Base-by-base conservation (phyloP, 2,888 invertebrate species). In the Oligia latruncula region DNA sequence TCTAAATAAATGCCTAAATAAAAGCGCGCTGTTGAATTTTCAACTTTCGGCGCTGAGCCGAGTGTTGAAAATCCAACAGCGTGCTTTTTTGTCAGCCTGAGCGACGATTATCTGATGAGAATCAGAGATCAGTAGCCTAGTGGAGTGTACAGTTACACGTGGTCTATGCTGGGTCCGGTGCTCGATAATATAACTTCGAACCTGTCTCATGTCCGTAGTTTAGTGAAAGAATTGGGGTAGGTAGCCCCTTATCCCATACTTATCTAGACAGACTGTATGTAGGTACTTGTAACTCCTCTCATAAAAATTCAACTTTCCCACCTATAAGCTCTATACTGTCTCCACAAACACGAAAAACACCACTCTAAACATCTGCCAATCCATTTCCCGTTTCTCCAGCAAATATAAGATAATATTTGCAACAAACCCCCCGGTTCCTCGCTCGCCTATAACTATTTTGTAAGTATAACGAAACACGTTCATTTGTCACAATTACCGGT, bases 401-500 rank as follows among this genome's bases (percentile, higher is more conserved):
- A 73, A 74, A 73, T 71, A 66, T 74, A 74, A 29, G 35, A 58
- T 40, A 65, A 52, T 74, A 76, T 78, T 81, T 64, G 74, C 71
- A 72, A 67, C 35, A 70, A 46, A 62, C 35, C 17, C 73, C 46
- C 35, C 35, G 20, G 55, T 49, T 83, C 74, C 75, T 68, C 75
- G 72, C 71, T 43, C 77, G 74, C 68, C 71, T 75, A 89, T 84
- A 83, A 82, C 84, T 83, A 84, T 81, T 88, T 91, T 89, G 90
- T 91, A 91, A 90, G 89, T 91, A 90, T 94, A 93, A 93, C 92
- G 91, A 92, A 93, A 93, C 88, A 92, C 90, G 90, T 92, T 95
- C 95, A 95, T 96, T 95, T 96, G 94, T 96, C 96, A 96, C 94
- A 95, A 96, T 96, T 95, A 96, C 95, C 95, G 95, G 67, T 93